A percentile compares a stretch with the other conserved stretches of the same genome.
Conservation (phyloP, 1,140 invertebrate species). For the roundworm (Caenorhabditis elegans) region WBcel235 BX284602.5:11081501-11082000, state of each 20-base stretch:
- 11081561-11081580: not conserved
- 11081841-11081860: too few relatives aligned
- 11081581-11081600: not conserved
- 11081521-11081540: not conserved
- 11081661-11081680: not conserved
- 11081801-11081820: too few relatives aligned
- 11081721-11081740: constrained; percentile 33
- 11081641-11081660: too few relatives aligned
- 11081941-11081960: too few relatives aligned
- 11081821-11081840: too few relatives aligned
- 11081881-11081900: too few relatives aligned
- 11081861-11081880: too few relatives aligned
- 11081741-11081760: not conserved
- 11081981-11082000: too few relatives aligned
- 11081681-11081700: not conserved
- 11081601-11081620: not conserved
- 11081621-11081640: not conserved
- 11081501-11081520: not conserved
- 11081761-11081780: constrained; percentile 29
- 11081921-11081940: too few relatives aligned
- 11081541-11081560: not conserved
- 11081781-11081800: not conserved
- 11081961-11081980: too few relatives aligned
- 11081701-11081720: constrained; percentile 21
- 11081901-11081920: too few relatives aligned